Evolutionary conservation across 1,140 invertebrate species (phyloP).

Genomic region (Drosophila seguyi): DNA sequence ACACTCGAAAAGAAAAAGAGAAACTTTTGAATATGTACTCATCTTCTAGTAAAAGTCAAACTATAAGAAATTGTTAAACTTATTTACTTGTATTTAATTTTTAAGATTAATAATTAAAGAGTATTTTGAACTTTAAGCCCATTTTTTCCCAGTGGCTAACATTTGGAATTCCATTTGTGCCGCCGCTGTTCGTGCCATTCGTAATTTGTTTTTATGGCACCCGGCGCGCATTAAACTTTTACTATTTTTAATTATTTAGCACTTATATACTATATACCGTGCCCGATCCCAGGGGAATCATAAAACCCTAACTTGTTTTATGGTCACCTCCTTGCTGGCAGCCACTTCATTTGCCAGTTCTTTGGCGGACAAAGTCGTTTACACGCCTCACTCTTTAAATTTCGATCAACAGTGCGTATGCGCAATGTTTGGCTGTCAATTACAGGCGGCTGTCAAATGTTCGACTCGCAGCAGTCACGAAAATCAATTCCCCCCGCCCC

Average conservation of each 20-base stretch:
- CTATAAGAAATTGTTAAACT: too few relatives aligned
- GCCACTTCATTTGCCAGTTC: constrained; percentile 12
- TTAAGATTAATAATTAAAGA: too few relatives aligned
- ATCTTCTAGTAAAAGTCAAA: background rate
- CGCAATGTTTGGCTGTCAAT: constrained; percentile 67
- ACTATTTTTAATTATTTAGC: constrained; percentile 70
- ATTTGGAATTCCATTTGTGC: constrained; percentile 54
- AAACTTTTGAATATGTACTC: background rate
- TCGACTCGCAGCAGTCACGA: constrained; percentile 46
- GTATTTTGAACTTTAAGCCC: too few relatives aligned
- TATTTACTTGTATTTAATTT: background rate
- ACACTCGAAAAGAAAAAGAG: background rate
- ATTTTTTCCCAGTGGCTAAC: constrained; percentile 5
- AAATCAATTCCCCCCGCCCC: constrained; percentile 62
- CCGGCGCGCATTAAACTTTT: constrained; percentile 57
- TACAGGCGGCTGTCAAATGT: constrained; percentile 61
- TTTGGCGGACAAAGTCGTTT: constrained; percentile 31
- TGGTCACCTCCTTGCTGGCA: constrained; percentile 5
- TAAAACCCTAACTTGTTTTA: constrained; percentile 47
- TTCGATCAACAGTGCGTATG: constrained; percentile 57
- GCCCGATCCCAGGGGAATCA: constrained; percentile 31
- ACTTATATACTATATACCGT: constrained; percentile 33
- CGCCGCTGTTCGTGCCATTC: constrained; percentile 14
- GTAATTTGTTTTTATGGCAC: constrained; percentile 57
- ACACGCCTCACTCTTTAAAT: constrained; percentile 39